Evolutionary conservation across 2,888 invertebrate genomes (phyloP), one percentile per base, ranked within the genome.

Genomic region (Itoplectis maculator): DNA sequence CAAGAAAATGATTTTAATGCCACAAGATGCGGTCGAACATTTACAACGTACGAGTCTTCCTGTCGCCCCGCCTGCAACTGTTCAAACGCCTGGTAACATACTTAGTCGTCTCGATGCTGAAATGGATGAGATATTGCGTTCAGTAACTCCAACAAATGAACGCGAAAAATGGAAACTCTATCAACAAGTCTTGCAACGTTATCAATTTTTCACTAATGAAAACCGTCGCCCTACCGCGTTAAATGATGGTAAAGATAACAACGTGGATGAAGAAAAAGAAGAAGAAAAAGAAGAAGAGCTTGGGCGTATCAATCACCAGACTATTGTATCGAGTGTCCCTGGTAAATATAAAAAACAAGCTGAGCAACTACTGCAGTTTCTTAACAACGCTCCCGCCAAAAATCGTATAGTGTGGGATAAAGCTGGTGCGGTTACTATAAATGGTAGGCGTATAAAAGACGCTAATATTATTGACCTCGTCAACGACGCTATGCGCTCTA

Each of bases 391-490:
- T 0, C 7, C 20, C 15, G 56, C 11, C 2, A 35, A 8, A n/a
- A 51, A 0, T n/a, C 56, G 20, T 2, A 63, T 83, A 15, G 59
- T 37, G 1, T 83, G 73, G 79, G 73, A 73, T 42, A 35, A 37
- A n/a, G 5, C 51, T 18, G 75, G 82, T 0, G 11, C 13, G 0
- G 40, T 80, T 0, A 47, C 20, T 7, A 69, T 81, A 9, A 37
- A 45, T 23, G 72, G 61, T 3, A n/a, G 20, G 1, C n/a, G 0
- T 15, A 54, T 81, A 13, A 1, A 13, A 6, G 42, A 69, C 42
- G 29, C 65, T 9, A 81, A 81, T 29, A 81, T 76, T 42, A 23
- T 80, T 0, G 75, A 80, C 29, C 37, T 69, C 7, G 37, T 80
- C 0, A 74, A 80, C 59, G 68, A 81, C n/a, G 76, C 59, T 0